Evolutionary conservation across 2,113 vertebrate genomes (phyloP), one percentile per base, ranked within the genome.

Genomic region (Corythaixoides concolor): DNA sequence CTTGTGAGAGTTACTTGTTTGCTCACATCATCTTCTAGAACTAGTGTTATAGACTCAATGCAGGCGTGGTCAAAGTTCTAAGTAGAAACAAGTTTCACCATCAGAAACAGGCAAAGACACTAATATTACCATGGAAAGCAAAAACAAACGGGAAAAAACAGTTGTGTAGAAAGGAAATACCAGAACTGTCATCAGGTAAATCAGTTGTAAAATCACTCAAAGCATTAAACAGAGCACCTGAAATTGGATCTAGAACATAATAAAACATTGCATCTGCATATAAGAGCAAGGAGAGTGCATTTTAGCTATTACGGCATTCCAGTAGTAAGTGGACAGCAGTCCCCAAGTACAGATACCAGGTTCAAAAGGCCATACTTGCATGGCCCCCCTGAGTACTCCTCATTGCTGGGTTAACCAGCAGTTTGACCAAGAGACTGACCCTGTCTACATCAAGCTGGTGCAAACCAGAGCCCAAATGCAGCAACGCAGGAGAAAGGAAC

Each of bases 1-100:
- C 98, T 98, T 9, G 98, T 98, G 58, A 99, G 97, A 49, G 99
- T 99, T 89, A 99, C 98, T 98, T 99, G 99, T 91, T 98, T 99
- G 96, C 86, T 99, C 76, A 98, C 98, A 76, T 99, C 99, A 97
- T 99, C 99, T 93, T 99, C 99, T 97, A 99, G 97, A 94, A 99
- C 98, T 82, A 99, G 94, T 33, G 98, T 99, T 97, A 99, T 77
- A n/a, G 99, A 99, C 93, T 99, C 99, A 94, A 99, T 98, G 95
- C 99, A 99, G 81, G 98, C 97, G 35, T 99, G 98, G 87, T 99
- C 98, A 98, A 99, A 97, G 28, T 98, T 98, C 98, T 99, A 93
- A 77, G 83, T 3, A 64, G 92, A 94, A 93, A 86, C 8, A 95
- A 89, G 67, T 86, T 91, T 92, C 22, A 84, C n/a, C 63, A 50